Base-by-base conservation (phyloP, 1,140 invertebrate genomes). In the Goniozus legneri region DNA sequence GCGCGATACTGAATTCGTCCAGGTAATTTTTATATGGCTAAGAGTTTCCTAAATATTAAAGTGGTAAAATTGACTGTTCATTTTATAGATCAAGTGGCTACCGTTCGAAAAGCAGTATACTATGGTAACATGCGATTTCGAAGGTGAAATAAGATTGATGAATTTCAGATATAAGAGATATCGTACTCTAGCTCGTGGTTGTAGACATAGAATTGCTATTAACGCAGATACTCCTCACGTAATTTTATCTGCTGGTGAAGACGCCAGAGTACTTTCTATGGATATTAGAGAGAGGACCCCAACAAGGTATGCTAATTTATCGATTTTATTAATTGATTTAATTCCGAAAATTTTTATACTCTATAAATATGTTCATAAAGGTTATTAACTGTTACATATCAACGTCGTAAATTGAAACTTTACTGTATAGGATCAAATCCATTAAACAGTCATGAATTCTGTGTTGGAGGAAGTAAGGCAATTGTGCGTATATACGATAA, bases 361-460 rank as follows among this genome's bases (percentile, higher is more conserved):
- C 13, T n/a, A 3, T 52, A 19, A 31, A 38, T 43, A 54, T 58
- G 41, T 38, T 59, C 71, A 73, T 68, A 32, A 67, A 91, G 88
- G 64, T 64, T 91, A 52, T 62, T 86, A 36, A 78, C 76, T 21
- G 83, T 89, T 7, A 83, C 81, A 56, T 79, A 85, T 43, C 72
- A 77, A 51, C 71, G 73, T 3, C 64, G 69, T 33, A 81, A 83
- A 56, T 76, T 93, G 2, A 79, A 86, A 14, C 73, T 97, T 33
- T 96, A 93, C 73, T 93, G 90, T 65, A 88, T 98, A 60, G 79
- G 86, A 54, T 83, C 82, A 21, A 88, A 97, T 80, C 93, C 93
- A 7, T 73, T 84, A 34, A 84, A 87, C 50, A 76, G 80, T 8
- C 74, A 84, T 45, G 84, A 95, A 76, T 89, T 95, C 72, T 87